Evolutionary conservation across 2,888 invertebrate species (phyloP), one percentile per base, ranked within the genome.

Genomic region (Andrena hattorfiana): DNA sequence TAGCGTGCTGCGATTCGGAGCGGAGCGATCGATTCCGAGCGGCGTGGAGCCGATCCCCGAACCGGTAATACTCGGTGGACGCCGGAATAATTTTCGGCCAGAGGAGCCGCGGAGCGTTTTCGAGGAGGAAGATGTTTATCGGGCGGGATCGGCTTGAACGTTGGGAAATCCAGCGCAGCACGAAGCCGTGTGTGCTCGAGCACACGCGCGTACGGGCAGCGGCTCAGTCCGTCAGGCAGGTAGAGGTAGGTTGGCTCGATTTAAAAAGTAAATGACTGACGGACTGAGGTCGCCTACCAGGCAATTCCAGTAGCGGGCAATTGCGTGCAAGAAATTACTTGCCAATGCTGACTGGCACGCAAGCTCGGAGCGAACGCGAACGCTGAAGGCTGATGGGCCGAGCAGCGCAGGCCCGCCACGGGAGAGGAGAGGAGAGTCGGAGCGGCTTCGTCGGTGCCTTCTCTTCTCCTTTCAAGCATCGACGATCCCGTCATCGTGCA

Each of bases 301-400:
- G 91, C 90, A 92, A 92, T 93, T 93, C 93, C 93, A 92, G 93
- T 93, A 93, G 93, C 93, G 91, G 90, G 90, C 91, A 92, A 93
- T 93, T 91, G 93, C 93, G 93, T 93, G 93, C 93, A 91, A 93
- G 91, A 93, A 93, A 93, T 93, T 93, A 91, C 93, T 89, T 89
- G 91, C 86, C 91, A 91, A 92, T 90, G 88, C 88, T 89, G 90
- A 90, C 87, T 89, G 87, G 89, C 92, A 92, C 92, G 92, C 92
- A 90, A 92, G 86, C 92, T 90, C 88, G 86, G 82, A 89, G 90
- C 88, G 86, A 87, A 88, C 76, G 84, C 79, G 83, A 85, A 81
- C 83, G 84, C 74, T 68, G 85, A 89, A 87, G 88, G 89, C 85
- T 85, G 89, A 76, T 79, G 80, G 76, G 67, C 49, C 60, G 66